Percentiles rank a stretch among this genome's conserved stretches.
Conservation (phyloP, 2,113 vertebrate species). For the Beaufortia kweichowensis region DNA sequence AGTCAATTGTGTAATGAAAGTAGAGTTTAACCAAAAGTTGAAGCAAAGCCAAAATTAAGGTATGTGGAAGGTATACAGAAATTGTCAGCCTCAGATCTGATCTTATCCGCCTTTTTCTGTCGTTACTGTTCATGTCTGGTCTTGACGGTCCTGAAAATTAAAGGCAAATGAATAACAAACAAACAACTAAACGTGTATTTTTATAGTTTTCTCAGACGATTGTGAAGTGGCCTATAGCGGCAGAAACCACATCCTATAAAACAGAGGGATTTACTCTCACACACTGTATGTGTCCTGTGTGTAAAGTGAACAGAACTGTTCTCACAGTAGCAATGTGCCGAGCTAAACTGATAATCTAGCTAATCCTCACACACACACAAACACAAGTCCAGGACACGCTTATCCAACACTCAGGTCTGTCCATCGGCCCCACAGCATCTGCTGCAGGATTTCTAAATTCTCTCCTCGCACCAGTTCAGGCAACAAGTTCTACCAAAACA, state of each 20-base stretch:
- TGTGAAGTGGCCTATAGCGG: not conserved
- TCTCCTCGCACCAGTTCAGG: not conserved
- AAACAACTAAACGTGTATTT: not conserved
- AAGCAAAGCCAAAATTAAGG: too few species aligned
- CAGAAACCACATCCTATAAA: not conserved
- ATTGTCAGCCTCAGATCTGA: too few species aligned
- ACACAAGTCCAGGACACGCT: constrained; percentile 60
- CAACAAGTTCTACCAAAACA: not conserved
- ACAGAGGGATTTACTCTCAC: too few species aligned
- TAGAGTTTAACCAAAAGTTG: too few species aligned
- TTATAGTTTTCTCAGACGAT: too few species aligned
- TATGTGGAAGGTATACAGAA: too few species aligned
- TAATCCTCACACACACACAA: constrained; percentile 58
- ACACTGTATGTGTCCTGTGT: not conserved
- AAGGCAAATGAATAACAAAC: not conserved
- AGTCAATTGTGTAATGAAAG: too few species aligned
- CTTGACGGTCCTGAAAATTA: too few species aligned
- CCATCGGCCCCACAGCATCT: constrained; percentile 26
- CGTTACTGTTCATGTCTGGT: too few species aligned
- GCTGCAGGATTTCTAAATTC: constrained; percentile 2
- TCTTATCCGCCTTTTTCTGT: too few species aligned
- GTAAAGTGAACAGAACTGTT: constrained; percentile 48
- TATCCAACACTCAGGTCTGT: constrained; percentile 48
- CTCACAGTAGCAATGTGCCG: constrained; percentile 33
- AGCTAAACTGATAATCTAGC: constrained; percentile 65